Percentiles rank a stretch among this genome's conserved stretches.
phyloP scores from a whole-genome alignment of 2,113 vertebrate species.

The Pluvialis apricaria region DNA sequence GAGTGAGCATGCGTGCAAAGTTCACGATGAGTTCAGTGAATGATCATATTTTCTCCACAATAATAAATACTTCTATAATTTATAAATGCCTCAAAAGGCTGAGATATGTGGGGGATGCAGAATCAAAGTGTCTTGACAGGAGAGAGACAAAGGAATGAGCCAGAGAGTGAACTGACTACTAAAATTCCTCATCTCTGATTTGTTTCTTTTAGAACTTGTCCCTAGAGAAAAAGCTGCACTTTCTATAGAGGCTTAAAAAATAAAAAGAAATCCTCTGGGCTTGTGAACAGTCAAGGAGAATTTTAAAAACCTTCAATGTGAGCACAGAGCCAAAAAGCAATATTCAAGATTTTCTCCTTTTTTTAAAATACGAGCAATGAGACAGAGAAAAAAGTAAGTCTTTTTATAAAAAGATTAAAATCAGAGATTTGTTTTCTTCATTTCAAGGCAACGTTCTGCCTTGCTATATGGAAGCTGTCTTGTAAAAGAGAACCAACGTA shows the following conservation, averaged over 20 bases:
- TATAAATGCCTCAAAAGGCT: conserved; percentile 44
- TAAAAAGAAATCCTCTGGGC: conserved; percentile 42
- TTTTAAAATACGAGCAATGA: neutral
- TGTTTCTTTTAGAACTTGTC: conserved; percentile 48
- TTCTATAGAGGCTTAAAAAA: conserved; percentile 49
- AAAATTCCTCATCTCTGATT: conserved; percentile 51
- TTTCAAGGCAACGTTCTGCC: neutral
- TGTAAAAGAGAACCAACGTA: neutral
- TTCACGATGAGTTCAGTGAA: conserved; percentile 50
- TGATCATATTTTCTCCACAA: conserved; percentile 51
- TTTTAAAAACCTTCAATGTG: neutral
- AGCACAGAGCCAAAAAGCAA: neutral
- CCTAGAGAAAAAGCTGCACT: conserved; percentile 37
- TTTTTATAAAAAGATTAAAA: neutral
- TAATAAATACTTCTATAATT: conserved; percentile 63
- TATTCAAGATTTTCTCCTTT: neutral
- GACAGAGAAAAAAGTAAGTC: neutral
- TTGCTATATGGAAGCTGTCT: neutral
- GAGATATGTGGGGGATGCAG: conserved; percentile 50
- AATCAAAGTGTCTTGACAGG: conserved; percentile 49
- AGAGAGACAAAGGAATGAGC: conserved; percentile 53
- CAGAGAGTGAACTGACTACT: conserved; percentile 30
- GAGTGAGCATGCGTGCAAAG: conserved; percentile 31
- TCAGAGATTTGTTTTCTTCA: neutral
- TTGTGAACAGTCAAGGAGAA: conserved; percentile 27